Percentiles rank a stretch among this genome's conserved stretches.
These are phyloP conservation scores for Heteronetta atricapilla DNA, from an alignment of 2,113 vertebrate species.

Conservation along the genomic window DNA sequence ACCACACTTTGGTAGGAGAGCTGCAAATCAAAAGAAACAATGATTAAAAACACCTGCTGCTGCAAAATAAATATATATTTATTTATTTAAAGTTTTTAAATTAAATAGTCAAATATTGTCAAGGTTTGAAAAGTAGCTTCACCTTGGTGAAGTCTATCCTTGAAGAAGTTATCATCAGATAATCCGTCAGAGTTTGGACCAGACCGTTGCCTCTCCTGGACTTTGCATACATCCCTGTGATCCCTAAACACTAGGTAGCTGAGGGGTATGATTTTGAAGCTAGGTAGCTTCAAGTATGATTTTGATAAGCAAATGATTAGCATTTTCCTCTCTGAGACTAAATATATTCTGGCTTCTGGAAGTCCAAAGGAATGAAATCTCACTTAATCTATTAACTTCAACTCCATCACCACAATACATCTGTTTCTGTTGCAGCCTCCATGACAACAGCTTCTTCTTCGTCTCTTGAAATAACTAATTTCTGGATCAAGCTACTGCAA, in stretches of 20 bases:
- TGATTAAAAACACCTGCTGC: background rate
- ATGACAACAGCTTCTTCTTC: background rate
- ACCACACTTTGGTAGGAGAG: background rate
- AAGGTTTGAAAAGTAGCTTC: background rate
- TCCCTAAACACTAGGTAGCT: background rate
- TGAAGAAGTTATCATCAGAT: background rate
- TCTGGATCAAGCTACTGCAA: background rate
- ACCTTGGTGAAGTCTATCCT: background rate
- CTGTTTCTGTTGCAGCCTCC: background rate
- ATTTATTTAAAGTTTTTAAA: background rate
- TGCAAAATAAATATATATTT: background rate
- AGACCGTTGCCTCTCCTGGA: background rate
- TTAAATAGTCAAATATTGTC: background rate
- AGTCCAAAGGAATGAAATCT: background rate
- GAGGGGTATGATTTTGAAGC: background rate
- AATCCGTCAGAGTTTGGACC: background rate
- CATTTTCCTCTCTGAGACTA: background rate
- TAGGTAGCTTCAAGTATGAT: background rate
- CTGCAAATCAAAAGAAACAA: background rate
- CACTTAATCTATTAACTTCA: background rate
- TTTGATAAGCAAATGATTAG: background rate
- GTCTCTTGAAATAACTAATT: background rate
- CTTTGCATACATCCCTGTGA: fast-evolving
- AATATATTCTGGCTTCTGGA: background rate
- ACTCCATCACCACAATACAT: background rate